These are phyloP conservation scores for Carabus problematicus DNA, from an alignment of 2,888 invertebrate species.

Conservation along the genomic window DNA sequence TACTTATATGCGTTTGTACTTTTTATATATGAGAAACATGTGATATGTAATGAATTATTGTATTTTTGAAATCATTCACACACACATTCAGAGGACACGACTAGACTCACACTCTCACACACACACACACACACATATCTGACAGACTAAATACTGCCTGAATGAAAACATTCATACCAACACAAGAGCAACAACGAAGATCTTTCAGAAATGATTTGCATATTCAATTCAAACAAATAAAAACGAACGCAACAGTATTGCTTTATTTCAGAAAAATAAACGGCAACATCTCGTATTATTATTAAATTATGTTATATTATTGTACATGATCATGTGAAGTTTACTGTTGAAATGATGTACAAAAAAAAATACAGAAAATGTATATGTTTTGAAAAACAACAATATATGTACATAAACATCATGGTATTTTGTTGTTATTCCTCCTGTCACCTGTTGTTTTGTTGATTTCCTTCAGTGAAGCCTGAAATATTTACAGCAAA, in stretches of 20 bases:
- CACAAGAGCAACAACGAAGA: constrained; percentile 39
- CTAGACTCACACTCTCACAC: background rate
- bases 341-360: constrained; percentile 42
- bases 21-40: too few species aligned
- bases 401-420: constrained; percentile 43
- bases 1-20: too few species aligned
- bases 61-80: too few species aligned
- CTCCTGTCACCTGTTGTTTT: constrained; percentile 11
- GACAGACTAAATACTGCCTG: constrained; percentile 15
- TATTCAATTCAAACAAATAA: constrained; percentile 7
- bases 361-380: constrained; percentile 41
- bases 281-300: too few species aligned
- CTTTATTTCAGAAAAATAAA: background rate
- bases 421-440: constrained; percentile 43
- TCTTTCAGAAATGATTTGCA: constrained; percentile 8
- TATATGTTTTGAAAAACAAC: constrained; percentile 41
- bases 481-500: too few species aligned
- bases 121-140: constrained; percentile 36
- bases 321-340: too few species aligned
- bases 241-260: constrained; percentile 4
- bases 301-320: too few species aligned
- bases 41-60: too few species aligned
- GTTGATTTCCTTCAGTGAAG: constrained; percentile 19
- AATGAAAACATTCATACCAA: constrained; percentile 22
- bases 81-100: too few species aligned